Evolutionary conservation across 2,797 vertebrate species (phyloP), one percentile per base, ranked within the genome.

Genomic region (Acipenser oxyrinchus): DNA sequence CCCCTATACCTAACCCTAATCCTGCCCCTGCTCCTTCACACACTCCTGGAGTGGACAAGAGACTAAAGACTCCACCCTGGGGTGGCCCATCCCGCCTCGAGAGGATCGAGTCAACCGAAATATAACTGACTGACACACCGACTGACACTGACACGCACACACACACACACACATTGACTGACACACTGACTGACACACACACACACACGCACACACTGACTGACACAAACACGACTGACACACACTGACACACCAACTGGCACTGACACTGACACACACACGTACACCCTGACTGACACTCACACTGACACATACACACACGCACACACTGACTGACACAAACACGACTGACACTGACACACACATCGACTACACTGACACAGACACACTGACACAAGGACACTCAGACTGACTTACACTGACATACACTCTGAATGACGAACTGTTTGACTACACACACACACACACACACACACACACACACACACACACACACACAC

Each of bases 81-180:
- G 83, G 86, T 4, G 90, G 88, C 71, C 83, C 88, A 10, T 95
- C 95, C 63, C 92, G 95, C 50, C 86, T 99, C 0, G 96, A 99
- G 78, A 87, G 96, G 80, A 99, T 99, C 71, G 97, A 99, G 77
- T 99, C 97, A 80, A 99, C 97, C 0, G 97, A 99, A 88, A 99
- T 99, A 82, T 99, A 88, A 90, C 70, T 65, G 71, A 64, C 65
- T 18, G 15, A 49, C 69, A 67, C 67, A 50, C 68, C 52, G 53
- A 51, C 62, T 48, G 2, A 65, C 12, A 64, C 7, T 73, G 69
- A 70, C 65, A 68, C 74, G 12, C 48, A 57, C 10, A 62, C 23
- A 4, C 23, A 37, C 23, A 37, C 23, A 37, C 23, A 37, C 23
- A 37, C 23, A 37, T 37, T 18, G 15, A 18, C 1, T 18, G 15